Evolutionary conservation across 2,888 invertebrate species (phyloP), one percentile per base, ranked within the genome.

Genomic region (Harpagoxenus sublaevis): DNA sequence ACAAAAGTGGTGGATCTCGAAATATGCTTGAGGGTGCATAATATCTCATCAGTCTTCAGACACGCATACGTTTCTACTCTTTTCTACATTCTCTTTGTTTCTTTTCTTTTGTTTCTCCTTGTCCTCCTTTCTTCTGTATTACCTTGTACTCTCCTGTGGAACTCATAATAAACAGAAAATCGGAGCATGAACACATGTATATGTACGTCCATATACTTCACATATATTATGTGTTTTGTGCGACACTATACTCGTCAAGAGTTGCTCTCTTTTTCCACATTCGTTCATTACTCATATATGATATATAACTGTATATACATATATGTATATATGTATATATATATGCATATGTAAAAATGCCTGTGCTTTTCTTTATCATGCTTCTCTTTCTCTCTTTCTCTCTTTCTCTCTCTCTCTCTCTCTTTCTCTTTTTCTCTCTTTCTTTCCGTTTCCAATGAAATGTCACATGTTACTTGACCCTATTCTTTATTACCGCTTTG

Each of bases 1-100:
- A 93, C 87, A 93, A 93, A 93, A 93, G 89, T 93, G 94, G 94
- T 94, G 94, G 94, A 94, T 93, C 93, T 94, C 94, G 90, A 94
- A 94, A 94, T 94, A 92, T 93, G 93, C 93, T 94, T 92, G 89
- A 92, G 90, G 91, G 91, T 91, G 91, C 90, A 90, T 89, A 86
- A 84, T 79, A 86, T 87, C 62, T 75, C 73, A 86, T 88, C 86
- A 31, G 86, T 71, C 77, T 90, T 90, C 77, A 82, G 84, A 81
- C 87, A 87, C 79, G 84, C 89, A 88, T 82, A 90, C 66, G 87
- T 82, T 85, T 68, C 35, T 85, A 28, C 62, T 84, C 66, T 87
- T 63, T 68, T 48, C 73, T 82, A 57, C 53, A 9, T n/a, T 66
- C 15, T 66, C 15, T 23, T 12, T 15, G 8, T 35, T 12, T 35